Evolutionary conservation across 2,888 invertebrate genomes (phyloP).

Genomic region (Drosophila peninsularis): DNA sequence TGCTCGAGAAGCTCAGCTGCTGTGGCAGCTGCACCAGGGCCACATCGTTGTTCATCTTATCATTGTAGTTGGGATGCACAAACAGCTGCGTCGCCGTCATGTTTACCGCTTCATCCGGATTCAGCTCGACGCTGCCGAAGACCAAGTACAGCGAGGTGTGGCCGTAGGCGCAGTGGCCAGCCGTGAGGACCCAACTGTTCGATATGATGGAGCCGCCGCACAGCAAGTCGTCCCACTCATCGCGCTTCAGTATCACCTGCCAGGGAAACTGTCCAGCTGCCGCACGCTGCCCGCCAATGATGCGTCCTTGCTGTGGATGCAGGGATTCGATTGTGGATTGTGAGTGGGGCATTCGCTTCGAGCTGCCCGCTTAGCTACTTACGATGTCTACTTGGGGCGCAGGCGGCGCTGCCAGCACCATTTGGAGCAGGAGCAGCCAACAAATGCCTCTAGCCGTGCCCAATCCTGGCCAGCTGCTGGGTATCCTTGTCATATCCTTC

Average conservation of each 20-base stretch:
- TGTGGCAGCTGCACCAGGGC: constrained; percentile 76
- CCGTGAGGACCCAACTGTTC: constrained; percentile 80
- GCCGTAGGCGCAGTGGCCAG: constrained; percentile 81
- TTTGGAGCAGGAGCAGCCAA: constrained; percentile 1
- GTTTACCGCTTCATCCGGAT: constrained; percentile 53
- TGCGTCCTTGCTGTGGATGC: constrained; percentile 60
- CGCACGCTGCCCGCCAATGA: constrained; percentile 74
- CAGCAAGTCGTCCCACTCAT: constrained; percentile 70
- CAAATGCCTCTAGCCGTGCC: constrained; percentile 12
- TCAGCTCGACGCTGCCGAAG: constrained; percentile 74
- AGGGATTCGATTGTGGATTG: background rate
- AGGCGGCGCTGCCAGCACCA: constrained; percentile 28
- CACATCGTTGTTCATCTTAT: constrained; percentile 80
- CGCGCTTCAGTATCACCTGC: constrained; percentile 81
- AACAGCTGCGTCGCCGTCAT: constrained; percentile 73
- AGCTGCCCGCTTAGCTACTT: constrained; percentile 5
- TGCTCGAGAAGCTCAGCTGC: constrained; percentile 58
- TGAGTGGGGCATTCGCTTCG: constrained; percentile 1
- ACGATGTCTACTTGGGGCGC: constrained; percentile 24
- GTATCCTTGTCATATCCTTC: constrained; percentile 7
- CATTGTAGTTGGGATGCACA: constrained; percentile 79
- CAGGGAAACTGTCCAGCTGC: constrained; percentile 79
- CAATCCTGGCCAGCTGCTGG: constrained; percentile 2
- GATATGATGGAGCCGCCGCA: constrained; percentile 83
- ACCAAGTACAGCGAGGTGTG: constrained; percentile 64